Evolutionary conservation across 2,113 vertebrate species (phyloP), one percentile per base, ranked within the genome.

Genomic region (Erythrolamprus reginae): DNA sequence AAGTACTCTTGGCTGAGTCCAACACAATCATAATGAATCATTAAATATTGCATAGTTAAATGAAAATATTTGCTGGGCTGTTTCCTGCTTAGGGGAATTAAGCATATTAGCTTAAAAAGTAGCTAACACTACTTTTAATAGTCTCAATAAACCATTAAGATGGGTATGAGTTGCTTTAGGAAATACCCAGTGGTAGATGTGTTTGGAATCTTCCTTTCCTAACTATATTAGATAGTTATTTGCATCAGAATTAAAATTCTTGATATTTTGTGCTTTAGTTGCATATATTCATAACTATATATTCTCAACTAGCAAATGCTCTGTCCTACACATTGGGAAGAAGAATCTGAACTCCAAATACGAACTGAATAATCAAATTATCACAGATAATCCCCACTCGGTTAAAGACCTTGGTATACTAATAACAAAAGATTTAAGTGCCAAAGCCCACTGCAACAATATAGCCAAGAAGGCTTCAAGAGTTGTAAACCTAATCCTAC

Each of bases 81-180:
- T 38, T 47, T 87, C 84, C 89, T 90, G 61, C 38, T 82, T 87
- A n/a, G 84, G 84, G 89, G 84, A 90, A 87, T 55, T 88, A 61
- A 88, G 33, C 1, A 51, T 85, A 10, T 19, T 0, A 38, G 10
- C 53, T 58, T 58, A 58, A 58, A 23, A 23, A 82, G 26, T 13
- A 89, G 23, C 33, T 26, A 48, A 56, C 52, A 58, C 65, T 48
- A 21, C 52, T 52, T 91, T 91, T 48, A 38, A 87, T 56, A 87
- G 52, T 48, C 51, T 50, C 48, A 58, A 82, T 88, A 91, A 91
- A 82, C 21, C 51, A 82, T 91, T 88, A 91, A 82, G 56, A 84
- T 89, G 87, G 1, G 91, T 84, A 65, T 56, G 19, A 82, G 26
- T 50, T 87, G 61, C 84, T 28, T 10, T 53, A 26, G 70, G 51